These are phyloP conservation scores for Caerostris darwini DNA, from an alignment of 1,140 invertebrate species.

Conservation along the genomic window DNA sequence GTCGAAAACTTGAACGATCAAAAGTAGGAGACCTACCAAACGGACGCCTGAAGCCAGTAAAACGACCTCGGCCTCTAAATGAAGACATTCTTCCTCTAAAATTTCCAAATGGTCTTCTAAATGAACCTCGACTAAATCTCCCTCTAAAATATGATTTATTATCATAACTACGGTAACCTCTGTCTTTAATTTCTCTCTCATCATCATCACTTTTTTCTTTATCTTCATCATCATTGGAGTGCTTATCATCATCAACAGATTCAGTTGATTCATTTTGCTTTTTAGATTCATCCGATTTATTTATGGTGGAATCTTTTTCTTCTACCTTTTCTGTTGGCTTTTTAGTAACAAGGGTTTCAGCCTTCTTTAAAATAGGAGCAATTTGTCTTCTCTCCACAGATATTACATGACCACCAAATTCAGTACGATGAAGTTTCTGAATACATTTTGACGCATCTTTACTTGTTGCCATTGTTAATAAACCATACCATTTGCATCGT, in stretches of 20 bases:
- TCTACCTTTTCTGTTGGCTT: slow-evolving; percentile 41
- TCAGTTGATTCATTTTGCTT: not conserved
- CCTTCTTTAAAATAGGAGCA: slow-evolving; percentile 60
- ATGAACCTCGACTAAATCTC: not conserved
- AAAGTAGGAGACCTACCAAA: slow-evolving; percentile 5
- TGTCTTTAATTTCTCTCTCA: slow-evolving; percentile 34
- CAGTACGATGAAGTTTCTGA: slow-evolving; percentile 92
- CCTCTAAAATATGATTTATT: slow-evolving; percentile 48
- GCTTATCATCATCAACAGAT: not conserved
- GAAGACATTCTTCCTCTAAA: not conserved
- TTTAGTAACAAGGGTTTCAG: slow-evolving; percentile 43
- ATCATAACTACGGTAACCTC: slow-evolving; percentile 55
- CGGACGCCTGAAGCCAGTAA: slow-evolving; percentile 32
- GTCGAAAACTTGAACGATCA: slow-evolving; percentile 24
- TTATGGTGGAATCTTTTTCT: not conserved
- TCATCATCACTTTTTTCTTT: not conserved
- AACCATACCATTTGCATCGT: slow-evolving; percentile 91
- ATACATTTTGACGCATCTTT: slow-evolving; percentile 96
- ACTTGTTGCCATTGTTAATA: slow-evolving; percentile 94
- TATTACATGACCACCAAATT: slow-evolving; percentile 95
- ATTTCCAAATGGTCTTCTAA: slow-evolving; percentile 50
- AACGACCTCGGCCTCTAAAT: slow-evolving; percentile 36
- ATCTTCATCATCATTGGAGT: no score
- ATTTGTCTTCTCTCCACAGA: slow-evolving; percentile 89
- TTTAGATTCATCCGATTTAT: slow-evolving; percentile 8